These are phyloP conservation scores for Lycaon pictus DNA, from an alignment of 2,113 vertebrate genomes.

Conservation along the genomic window DNA sequence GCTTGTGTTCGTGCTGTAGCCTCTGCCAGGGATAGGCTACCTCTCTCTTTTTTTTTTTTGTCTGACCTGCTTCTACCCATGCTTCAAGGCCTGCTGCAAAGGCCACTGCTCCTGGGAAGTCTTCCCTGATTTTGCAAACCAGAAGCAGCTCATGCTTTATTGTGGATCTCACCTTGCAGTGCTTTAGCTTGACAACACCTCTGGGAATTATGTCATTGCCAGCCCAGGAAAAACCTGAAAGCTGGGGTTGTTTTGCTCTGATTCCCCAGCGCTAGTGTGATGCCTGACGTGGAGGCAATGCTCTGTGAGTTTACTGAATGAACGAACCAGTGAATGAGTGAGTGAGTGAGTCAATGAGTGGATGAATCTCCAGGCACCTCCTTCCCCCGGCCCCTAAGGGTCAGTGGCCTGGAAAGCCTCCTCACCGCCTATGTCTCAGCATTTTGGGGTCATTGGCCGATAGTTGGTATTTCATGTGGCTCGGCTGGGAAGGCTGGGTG, in stretches of 20 bases:
- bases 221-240: not conserved
- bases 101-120: not conserved
- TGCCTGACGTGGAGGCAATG: not conserved
- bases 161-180: not conserved
- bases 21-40: not conserved
- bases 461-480: not conserved
- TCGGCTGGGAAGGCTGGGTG: not conserved
- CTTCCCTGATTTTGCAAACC: not conserved
- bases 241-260: not conserved
- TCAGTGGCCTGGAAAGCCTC: not conserved
- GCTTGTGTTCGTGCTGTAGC: not conserved
- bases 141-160: not conserved
- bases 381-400: not conserved
- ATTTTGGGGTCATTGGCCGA: not conserved
- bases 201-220: not conserved
- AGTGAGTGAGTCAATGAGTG: not conserved
- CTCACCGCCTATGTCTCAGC: not conserved
- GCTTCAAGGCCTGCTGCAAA: not conserved
- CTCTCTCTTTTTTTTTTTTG: not conserved
- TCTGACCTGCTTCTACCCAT: not conserved
- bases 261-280: not conserved
- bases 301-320: conserved; percentile 6
- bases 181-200: not conserved
- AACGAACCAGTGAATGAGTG: not conserved
- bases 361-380: not conserved